Evolutionary conservation across 2,113 vertebrate genomes (phyloP), one percentile per base, ranked within the genome.

Genomic region (Tragelaphus strepsiceros): DNA sequence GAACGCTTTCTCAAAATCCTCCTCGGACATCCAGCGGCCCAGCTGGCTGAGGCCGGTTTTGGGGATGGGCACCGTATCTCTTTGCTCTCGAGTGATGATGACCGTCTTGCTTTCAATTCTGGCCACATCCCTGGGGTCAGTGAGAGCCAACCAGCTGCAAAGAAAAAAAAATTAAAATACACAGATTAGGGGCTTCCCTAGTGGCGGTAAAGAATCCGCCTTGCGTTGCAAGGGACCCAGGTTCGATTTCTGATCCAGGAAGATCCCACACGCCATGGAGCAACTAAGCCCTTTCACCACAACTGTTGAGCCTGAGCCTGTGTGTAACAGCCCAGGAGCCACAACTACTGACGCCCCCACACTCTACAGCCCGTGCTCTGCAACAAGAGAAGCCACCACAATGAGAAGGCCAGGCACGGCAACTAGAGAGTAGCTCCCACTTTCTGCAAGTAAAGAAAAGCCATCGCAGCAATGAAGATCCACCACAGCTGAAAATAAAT

Each of bases 51-150:
- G 95, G 89, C 99, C 99, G 0, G 98, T 99, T 83, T 97, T 97
- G 3, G 99, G 99, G 1, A 99, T 96, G 0, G 99, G 99, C 56
- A 99, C 99, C 0, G 99, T 99, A 90, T 99, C 99, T 97, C 98
- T 99, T 98, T 99, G 99, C 43, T 99, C 99, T 62, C 67, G 98
- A 88, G 99, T 99, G 56, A 99, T 98, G 43, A 99, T 99, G 84
- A 99, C 99, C 0, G 99, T 99, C 98, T 99, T 99, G 96, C 99
- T 99, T 98, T 99, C 99, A 12, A 99, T 99, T 17, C 99, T 99
- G 62, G 99, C 99, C 90, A 99, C 99, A 2, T 99, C 99, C 82
- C 99, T 98, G 53, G 99, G 99, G 98, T 99, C 99, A 0, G 99
- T 99, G 97, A 99, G 99, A 51, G 99, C 99, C 98, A 99, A 81